Percentiles rank a stretch among this genome's conserved stretches.
Evolutionary conservation across 1,140 invertebrate genomes (phyloP).

Genomic region (Drosophila auraria): DNA sequence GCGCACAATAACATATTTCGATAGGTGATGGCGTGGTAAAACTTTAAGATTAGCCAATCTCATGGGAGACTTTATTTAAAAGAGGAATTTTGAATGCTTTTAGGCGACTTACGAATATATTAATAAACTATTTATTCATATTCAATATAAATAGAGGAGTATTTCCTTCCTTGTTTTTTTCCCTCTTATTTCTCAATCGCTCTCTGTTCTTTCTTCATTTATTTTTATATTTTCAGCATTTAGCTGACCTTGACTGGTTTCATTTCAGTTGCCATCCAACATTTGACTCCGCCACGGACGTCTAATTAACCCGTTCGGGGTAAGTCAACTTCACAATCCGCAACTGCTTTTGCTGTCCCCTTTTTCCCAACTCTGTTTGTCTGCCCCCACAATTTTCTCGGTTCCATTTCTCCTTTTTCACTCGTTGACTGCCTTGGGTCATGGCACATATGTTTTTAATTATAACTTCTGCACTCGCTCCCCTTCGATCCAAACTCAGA

Average conservation of each 20-base stretch:
- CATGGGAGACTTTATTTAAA: not conserved
- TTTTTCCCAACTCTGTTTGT: not conserved
- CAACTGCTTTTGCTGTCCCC: constrained; percentile 43
- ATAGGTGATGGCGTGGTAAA: not conserved
- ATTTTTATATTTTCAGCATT: not conserved
- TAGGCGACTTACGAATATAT: too few relatives aligned
- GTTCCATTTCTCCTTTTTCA: not conserved
- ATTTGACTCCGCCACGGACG: constrained; percentile 55
- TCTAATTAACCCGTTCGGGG: constrained; percentile 71
- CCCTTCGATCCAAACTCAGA: constrained; percentile 25
- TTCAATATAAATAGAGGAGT: too few relatives aligned
- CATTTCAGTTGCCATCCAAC: constrained; percentile 38
- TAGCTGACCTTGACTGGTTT: constrained; percentile 42
- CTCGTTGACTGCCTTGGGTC: constrained; percentile 35
- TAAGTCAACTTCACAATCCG: constrained; percentile 25
- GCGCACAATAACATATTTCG: not conserved
- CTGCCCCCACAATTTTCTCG: constrained; percentile 18
- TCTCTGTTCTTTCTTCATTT: not conserved
- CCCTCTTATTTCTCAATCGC: not conserved
- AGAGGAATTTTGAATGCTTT: too few relatives aligned
- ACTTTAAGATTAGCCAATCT: not conserved
- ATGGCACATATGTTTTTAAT: constrained; percentile 81
- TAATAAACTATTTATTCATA: not conserved
- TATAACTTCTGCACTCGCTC: constrained; percentile 55
- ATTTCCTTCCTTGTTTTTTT: too few relatives aligned